These are phyloP conservation scores for Limosa lapponica DNA, from an alignment of 2,797 vertebrate species.

Conservation along the genomic window DNA sequence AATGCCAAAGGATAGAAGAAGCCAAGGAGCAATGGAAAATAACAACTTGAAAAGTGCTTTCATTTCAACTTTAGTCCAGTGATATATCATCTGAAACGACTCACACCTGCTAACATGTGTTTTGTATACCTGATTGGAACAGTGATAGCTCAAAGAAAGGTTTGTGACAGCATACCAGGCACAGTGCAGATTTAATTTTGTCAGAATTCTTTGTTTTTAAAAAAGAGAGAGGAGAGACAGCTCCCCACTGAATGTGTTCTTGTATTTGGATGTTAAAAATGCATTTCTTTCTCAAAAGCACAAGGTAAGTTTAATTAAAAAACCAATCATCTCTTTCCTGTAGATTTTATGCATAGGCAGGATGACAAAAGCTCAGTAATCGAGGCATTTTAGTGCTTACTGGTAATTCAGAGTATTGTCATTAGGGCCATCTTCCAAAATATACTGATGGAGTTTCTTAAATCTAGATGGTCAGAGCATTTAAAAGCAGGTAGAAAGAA, in stretches of 20 bases:
- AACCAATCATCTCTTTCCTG: not conserved
- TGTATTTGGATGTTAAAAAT: not conserved
- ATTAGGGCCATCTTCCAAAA: not conserved
- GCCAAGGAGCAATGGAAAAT: conserved; percentile 26
- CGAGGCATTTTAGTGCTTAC: not conserved
- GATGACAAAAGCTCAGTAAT: not conserved
- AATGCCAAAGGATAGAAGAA: not conserved
- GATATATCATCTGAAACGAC: not conserved
- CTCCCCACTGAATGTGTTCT: not conserved
- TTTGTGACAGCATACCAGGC: not conserved
- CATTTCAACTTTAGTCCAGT: not conserved
- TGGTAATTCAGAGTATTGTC: not conserved
- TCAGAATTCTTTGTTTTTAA: not conserved
- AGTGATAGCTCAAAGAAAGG: not conserved
- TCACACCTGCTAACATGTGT: not conserved
- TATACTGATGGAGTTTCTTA: not conserved
- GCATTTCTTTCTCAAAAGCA: not conserved
- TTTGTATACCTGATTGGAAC: not conserved
- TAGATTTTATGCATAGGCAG: not conserved
- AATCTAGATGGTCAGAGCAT: not conserved
- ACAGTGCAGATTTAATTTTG: not conserved
- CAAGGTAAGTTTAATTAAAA: not conserved
- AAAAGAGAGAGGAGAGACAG: not conserved
- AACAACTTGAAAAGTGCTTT: conserved; percentile 4
- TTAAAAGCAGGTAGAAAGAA: not conserved